A percentile compares a stretch with the other conserved stretches of the same genome.
These are phyloP conservation scores for Actinopyga echinites DNA, from an alignment of 53 echinoderm and acorn worm genomes.

Conservation along the genomic window DNA sequence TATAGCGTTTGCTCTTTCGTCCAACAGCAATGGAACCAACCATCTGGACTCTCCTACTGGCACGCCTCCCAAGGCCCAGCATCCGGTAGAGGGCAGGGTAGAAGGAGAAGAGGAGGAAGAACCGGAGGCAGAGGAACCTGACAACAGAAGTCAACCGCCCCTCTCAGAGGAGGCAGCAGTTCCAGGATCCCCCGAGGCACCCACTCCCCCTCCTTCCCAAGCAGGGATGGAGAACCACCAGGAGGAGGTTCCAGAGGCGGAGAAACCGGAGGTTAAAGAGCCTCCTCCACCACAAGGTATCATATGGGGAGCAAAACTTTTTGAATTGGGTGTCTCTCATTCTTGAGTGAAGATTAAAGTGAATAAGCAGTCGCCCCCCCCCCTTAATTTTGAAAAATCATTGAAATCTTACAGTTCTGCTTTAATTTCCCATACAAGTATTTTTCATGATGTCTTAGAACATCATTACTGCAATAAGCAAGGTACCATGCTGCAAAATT, in stretches of 20 bases:
- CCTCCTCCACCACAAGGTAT: conserved; percentile 48
- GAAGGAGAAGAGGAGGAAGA: conserved; percentile 6
- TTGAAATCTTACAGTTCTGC: no score
- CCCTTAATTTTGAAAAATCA: no score
- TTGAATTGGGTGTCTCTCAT: not conserved
- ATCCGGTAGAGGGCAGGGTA: not conserved
- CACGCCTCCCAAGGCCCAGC: conserved; percentile 70
- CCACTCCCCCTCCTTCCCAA: conserved; percentile 49
- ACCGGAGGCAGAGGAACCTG: conserved; percentile 67
- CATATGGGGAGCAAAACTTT: not conserved
- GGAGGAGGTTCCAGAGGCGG: conserved; percentile 54
- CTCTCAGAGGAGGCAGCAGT: conserved; percentile 58
- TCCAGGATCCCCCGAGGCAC: conserved; percentile 44
- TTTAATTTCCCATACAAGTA: no score
- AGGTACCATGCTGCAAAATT: no score
- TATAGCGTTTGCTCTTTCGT: not conserved
- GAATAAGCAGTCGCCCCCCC: no score
- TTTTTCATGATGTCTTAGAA: no score
- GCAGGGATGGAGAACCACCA: conserved; percentile 73
- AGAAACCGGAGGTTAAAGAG: conserved; percentile 74
- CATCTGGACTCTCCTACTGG: conserved; percentile 83
- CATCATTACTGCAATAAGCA: no score
- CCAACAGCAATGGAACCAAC: conserved; percentile 77
- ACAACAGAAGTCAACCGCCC: conserved; percentile 54
- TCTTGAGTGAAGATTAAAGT: no score